Evolutionary conservation across 2,797 vertebrate species (phyloP).

Genomic region (Oryzias sinensis): DNA sequence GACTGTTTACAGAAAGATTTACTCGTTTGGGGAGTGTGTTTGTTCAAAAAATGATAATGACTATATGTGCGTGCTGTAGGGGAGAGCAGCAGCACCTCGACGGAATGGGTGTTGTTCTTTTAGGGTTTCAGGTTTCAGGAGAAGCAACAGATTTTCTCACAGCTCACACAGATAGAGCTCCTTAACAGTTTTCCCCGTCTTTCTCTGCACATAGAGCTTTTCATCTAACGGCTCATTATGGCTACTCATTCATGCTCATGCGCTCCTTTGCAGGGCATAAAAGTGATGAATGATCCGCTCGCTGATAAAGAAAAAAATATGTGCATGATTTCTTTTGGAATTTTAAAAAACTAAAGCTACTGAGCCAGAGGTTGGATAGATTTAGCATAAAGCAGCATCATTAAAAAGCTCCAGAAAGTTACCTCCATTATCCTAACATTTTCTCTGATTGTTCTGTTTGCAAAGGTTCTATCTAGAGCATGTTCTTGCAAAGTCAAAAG

Average conservation of each 20-base stretch:
- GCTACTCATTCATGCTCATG: not conserved
- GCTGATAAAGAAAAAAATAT: not conserved
- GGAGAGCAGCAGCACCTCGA: constrained; percentile 15
- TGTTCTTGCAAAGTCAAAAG: too few relatives aligned
- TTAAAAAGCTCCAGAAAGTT: too few relatives aligned
- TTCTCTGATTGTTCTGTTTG: too few relatives aligned
- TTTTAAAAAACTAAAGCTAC: not conserved
- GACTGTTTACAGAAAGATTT: constrained; percentile 52
- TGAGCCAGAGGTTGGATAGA: too few relatives aligned
- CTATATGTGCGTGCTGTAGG: constrained; percentile 24
- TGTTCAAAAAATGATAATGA: constrained; percentile 55
- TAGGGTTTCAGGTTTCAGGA: constrained; percentile 34
- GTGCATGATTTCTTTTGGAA: not conserved
- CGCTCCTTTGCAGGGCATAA: not conserved
- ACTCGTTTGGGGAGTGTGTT: constrained; percentile 42
- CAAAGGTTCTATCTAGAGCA: too few relatives aligned
- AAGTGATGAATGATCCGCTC: not conserved
- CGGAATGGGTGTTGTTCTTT: constrained; percentile 29
- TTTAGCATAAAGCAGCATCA: not conserved
- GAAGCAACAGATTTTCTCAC: not conserved
- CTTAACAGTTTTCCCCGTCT: not conserved
- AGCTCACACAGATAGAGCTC: too few relatives aligned
- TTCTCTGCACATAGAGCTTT: not conserved
- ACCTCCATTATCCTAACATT: too few relatives aligned
- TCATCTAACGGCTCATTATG: not conserved